Evolutionary conservation across 2,888 invertebrate species (phyloP).

Genomic region (Desoria tigrina): DNA sequence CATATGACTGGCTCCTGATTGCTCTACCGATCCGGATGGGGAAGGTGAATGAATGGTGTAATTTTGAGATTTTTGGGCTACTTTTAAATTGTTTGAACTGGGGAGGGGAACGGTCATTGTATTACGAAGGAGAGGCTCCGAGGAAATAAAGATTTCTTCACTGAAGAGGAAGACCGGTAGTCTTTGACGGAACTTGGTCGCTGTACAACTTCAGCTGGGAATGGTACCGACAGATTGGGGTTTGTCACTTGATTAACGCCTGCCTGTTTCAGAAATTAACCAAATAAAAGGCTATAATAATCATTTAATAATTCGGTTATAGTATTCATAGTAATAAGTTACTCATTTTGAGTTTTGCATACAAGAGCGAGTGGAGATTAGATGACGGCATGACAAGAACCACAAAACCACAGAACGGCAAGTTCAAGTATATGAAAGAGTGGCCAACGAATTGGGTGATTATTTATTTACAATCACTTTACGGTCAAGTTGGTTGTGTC

Average conservation of each 20-base stretch:
- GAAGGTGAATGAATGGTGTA: background rate
- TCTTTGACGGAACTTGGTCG: conserved; percentile 1
- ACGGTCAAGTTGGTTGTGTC: too few species aligned
- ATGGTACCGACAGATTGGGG: background rate
- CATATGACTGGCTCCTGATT: conserved; percentile 3
- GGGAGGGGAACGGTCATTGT: conserved; percentile 25
- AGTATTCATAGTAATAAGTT: too few species aligned
- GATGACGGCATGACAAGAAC: too few species aligned
- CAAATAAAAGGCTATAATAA: too few species aligned
- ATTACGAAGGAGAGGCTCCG: conserved; percentile 32
- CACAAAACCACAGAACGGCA: too few species aligned
- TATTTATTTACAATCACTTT: too few species aligned
- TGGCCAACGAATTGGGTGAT: too few species aligned
- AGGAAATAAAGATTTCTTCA: conserved; percentile 27
- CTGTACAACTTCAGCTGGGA: background rate
- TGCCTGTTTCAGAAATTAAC: background rate
- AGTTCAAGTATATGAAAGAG: too few species aligned
- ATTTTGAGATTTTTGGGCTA: background rate
- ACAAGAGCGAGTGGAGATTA: too few species aligned
- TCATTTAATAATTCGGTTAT: too few species aligned
- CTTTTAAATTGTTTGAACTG: background rate
- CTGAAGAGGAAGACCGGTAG: conserved; percentile 12
- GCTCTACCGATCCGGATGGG: background rate
- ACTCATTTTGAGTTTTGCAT: too few species aligned
- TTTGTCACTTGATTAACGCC: conserved; percentile 6